phyloP scores from a whole-genome alignment of 2,113 vertebrate species.

The Benitochromis conjunctus region DNA sequence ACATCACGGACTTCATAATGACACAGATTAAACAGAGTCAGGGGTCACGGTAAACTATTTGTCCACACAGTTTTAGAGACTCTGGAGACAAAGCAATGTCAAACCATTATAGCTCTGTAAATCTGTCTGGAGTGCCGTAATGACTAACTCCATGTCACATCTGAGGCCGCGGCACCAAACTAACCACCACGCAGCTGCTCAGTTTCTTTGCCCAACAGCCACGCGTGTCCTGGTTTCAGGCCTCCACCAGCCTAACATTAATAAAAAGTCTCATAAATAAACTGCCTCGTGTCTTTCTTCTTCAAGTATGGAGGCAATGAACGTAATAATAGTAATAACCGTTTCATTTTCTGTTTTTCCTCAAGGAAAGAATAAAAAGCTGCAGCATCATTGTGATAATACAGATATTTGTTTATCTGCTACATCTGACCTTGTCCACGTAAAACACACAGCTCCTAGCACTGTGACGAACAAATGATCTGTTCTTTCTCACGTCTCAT shows the following conservation, averaged over 20 bases:
- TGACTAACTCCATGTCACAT: not conserved
- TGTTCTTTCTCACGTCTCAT: not conserved
- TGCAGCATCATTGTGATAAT: not conserved
- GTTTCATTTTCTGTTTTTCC: not conserved
- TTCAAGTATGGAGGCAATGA: not conserved
- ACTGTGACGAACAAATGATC: not conserved
- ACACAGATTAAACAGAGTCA: not conserved
- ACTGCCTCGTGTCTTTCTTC: not conserved
- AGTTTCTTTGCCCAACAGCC: not conserved
- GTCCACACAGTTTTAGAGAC: not conserved
- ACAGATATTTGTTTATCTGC: not conserved
- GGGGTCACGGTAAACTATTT: constrained; percentile 21
- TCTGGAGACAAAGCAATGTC: not conserved
- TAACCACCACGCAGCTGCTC: not conserved
- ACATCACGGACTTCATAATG: not conserved
- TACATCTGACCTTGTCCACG: not conserved
- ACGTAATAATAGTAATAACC: not conserved
- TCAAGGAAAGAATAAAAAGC: not conserved
- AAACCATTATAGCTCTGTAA: not conserved
- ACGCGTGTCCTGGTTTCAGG: not conserved
- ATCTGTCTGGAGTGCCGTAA: not conserved
- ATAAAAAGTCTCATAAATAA: not conserved
- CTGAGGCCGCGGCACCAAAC: not conserved
- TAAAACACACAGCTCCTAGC: not conserved
- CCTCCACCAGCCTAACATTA: not conserved